A percentile compares a stretch with the other conserved stretches of the same genome.
phyloP scores from a whole-genome alignment of 2,797 vertebrate genomes.

The Sebastes hopkinsi region DNA sequence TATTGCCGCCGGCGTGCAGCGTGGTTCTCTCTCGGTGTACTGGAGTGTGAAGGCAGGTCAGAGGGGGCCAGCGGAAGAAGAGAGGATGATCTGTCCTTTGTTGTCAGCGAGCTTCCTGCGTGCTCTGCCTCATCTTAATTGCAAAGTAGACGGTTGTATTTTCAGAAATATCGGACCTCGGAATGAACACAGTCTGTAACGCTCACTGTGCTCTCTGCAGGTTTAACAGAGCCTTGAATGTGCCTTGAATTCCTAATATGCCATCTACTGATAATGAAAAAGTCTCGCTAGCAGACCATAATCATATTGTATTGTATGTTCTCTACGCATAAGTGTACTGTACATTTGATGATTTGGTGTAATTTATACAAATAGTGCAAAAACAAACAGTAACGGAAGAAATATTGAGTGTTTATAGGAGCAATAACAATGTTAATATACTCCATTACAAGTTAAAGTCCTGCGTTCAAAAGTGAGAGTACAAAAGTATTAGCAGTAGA shows the following conservation, averaged over 20 bases:
- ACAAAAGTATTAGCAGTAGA: too few species aligned
- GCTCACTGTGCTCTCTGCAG: slow-evolving; percentile 3
- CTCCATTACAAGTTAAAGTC: neutral
- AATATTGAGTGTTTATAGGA: neutral
- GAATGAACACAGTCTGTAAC: neutral
- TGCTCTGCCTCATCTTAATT: slow-evolving; percentile 51
- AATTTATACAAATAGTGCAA: neutral
- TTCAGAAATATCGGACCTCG: neutral
- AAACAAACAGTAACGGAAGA: neutral
- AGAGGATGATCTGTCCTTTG: slow-evolving; percentile 66
- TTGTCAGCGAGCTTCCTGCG: slow-evolving; percentile 60
- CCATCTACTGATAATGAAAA: neutral
- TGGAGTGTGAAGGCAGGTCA: slow-evolving; percentile 69
- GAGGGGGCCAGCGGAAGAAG: slow-evolving; percentile 53
- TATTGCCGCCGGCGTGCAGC: slow-evolving; percentile 43
- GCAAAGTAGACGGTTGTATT: slow-evolving; percentile 41
- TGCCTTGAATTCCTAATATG: slow-evolving; percentile 16
- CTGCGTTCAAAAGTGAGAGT: too few species aligned
- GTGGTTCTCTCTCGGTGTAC: slow-evolving; percentile 42
- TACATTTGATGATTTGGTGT: neutral
- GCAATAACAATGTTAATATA: neutral
- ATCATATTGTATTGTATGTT: neutral
- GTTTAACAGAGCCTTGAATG: slow-evolving; percentile 18
- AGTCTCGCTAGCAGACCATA: neutral
- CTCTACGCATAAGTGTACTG: neutral